Base-by-base conservation (phyloP, 2,113 vertebrate genomes). In the Eidolon helvum region DNA sequence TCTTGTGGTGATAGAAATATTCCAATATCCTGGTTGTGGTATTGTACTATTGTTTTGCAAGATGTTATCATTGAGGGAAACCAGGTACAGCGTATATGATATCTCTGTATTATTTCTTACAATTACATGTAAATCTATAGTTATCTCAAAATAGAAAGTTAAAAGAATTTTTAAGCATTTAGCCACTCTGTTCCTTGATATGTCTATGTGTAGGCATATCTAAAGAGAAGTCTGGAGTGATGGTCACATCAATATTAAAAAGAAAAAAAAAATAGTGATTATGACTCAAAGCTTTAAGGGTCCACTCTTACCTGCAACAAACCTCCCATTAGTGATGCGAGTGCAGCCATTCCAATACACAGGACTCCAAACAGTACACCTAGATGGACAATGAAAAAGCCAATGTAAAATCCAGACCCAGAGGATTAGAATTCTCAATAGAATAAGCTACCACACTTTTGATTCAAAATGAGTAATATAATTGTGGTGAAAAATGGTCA, bases 271-370 rank as follows among this genome's bases (percentile, higher is more conserved):
- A 50, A 28, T 68, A 12, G 45, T 30, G 50, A 69, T 45, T 65
- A 33, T 30, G 72, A 86, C 24, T 86, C 26, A 66, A 63, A 57
- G 35, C 38, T 63, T 68, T 0, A 1, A 72, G 9, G 35, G 21
- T 78, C 66, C 28, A 26, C 77, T 78, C 91, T 98, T 98, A 99
- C 99, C 99, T 99, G 99, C 95, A 99, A 97, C 98, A 99, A 90
- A 53, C 98, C 98, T 95, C 99, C 99, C 99, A 99, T 98, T 0
- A 98, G 2, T 33, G 99, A 99, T 9, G 99, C 99, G 84, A 99
- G 4, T 1, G 98, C 99, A 96, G 99, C 99, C 99, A 99, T 99
- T 35, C 98, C 99, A n/a, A 99, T 99, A 92, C 99, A 99, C 53
- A 99, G 22, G 22, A 19, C 98, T 2, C 99, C 99, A 93, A 98